Base-by-base conservation (phyloP, 2,797 vertebrate genomes). In the Parotocinclus haroldoi region DNA sequence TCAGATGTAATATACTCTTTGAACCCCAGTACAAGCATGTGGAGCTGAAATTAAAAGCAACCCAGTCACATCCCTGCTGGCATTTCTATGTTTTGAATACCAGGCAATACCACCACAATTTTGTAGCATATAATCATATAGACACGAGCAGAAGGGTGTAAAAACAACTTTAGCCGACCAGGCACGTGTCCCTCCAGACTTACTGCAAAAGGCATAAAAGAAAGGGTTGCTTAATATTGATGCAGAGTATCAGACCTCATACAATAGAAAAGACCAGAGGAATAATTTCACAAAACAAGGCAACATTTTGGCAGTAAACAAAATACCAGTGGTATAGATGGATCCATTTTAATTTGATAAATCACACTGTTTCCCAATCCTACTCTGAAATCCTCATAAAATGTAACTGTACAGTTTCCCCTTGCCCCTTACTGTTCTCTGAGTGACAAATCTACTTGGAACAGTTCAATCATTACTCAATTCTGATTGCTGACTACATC, bases 291-390 rank as follows among this genome's bases (percentile, higher is more conserved):
- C 70, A 69, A 75, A 79, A 80, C 72, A 70, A 79, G 73, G 78
- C 71, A 78, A 83, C 78, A 80, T 80, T 80, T 78, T 80, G 82
- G 78, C 76, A 76, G 81, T 79, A 79, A 81, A 83, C 78, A 82
- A 74, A 82, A 72, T 69, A 78, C 71, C 52, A 64, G 57, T 49
- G 65, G 68, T 76, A 58, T 66, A 71, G 69, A 60, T 68, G 66
- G 73, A 82, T 81, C 58, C 69, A 69, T 74, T 83, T 84, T 78
- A 81, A 84, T 85, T 79, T 82, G 71, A 68, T 71, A 77, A 77
- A 81, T 77, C 75, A 63, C 71, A 77, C 51, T 42, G 69, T 74
- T 77, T 74, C 38, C 58, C 55, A n/a, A 14, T 69, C 72, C 55
- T 57, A 55, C 46, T 57, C 59, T 55, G 65, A 66, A 50, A 60